A percentile compares a stretch with the other conserved stretches of the same genome.
These are phyloP conservation scores for Stichodactyla mertensii DNA, from an alignment of 64 coral and sea anemone species.

Conservation along the genomic window DNA sequence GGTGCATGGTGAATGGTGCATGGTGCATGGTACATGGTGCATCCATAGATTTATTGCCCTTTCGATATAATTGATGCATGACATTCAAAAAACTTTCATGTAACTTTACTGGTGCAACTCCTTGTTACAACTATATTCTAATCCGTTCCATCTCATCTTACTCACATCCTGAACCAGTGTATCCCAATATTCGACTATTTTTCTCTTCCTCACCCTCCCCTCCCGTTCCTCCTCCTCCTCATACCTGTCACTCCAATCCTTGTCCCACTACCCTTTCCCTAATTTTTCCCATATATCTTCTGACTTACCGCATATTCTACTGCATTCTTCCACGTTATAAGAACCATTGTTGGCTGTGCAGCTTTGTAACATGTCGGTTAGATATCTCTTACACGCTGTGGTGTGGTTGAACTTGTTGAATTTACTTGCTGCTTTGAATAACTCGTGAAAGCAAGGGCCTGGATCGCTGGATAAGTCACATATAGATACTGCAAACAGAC, in stretches of 20 bases:
- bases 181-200: too few relatives aligned
- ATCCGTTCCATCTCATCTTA: too few relatives aligned
- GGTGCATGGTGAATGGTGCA: too few relatives aligned
- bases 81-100: too few relatives aligned
- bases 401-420: not conserved
- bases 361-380: slow-evolving; percentile 40
- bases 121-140: too few relatives aligned
- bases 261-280: not conserved
- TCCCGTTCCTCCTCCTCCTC: not conserved
- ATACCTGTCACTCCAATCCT: not conserved
- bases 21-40: too few relatives aligned
- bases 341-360: slow-evolving; percentile 27
- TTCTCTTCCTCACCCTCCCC: not conserved
- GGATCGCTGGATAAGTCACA: not conserved
- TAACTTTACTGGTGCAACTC: too few relatives aligned
- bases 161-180: too few relatives aligned
- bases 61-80: too few relatives aligned
- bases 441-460: slow-evolving; percentile 49
- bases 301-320: slow-evolving; percentile 59
- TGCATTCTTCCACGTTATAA: slow-evolving; percentile 41
- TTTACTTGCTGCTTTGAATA: not conserved
- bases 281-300: too few relatives aligned
- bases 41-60: too few relatives aligned
- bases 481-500: slow-evolving; percentile 8
- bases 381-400: slow-evolving; percentile 43